Evolutionary conservation across 1,140 invertebrate species (phyloP).

Genomic region (Sycophaga agraensis): DNA sequence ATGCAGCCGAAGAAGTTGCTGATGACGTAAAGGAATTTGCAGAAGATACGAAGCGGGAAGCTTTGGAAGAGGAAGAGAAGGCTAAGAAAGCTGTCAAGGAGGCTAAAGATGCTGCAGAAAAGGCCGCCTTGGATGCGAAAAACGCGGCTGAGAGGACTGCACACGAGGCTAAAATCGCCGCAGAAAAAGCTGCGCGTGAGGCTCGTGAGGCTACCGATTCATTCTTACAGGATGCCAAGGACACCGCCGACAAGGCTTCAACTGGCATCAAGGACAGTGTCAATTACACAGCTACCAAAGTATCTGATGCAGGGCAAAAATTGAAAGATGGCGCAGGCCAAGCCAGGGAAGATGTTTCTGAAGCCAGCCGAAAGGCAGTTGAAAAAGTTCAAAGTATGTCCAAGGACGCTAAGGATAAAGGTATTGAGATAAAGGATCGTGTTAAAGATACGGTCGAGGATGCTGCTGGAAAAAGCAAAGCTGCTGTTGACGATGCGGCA

Average conservation of each 20-base stretch:
- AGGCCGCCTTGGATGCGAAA: background rate
- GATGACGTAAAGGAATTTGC: constrained; percentile 43
- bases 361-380: too few species aligned
- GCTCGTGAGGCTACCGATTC: constrained; percentile 28
- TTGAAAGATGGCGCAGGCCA: too few species aligned
- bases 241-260: background rate
- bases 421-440: constrained; percentile 1
- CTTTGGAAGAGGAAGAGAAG: constrained; percentile 26
- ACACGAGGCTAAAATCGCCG: background rate
- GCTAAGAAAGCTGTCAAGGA: constrained; percentile 25
- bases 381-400: background rate
- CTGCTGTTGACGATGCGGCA: background rate
- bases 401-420: constrained; percentile 8
- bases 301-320: too few species aligned
- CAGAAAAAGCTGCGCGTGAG: too few species aligned
- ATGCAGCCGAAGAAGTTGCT: constrained; percentile 40
- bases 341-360: too few species aligned
- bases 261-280: constrained; percentile 18
- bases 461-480: background rate
- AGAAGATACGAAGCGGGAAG: constrained; percentile 35
- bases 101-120: background rate
- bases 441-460: constrained; percentile 11
- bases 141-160: background rate
- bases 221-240: background rate
- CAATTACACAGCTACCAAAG: too few species aligned